Percentiles rank a stretch among this genome's conserved stretches.
These are phyloP conservation scores for Alaudala cheleensis DNA, from an alignment of 2,113 vertebrate species.

Conservation along the genomic window DNA sequence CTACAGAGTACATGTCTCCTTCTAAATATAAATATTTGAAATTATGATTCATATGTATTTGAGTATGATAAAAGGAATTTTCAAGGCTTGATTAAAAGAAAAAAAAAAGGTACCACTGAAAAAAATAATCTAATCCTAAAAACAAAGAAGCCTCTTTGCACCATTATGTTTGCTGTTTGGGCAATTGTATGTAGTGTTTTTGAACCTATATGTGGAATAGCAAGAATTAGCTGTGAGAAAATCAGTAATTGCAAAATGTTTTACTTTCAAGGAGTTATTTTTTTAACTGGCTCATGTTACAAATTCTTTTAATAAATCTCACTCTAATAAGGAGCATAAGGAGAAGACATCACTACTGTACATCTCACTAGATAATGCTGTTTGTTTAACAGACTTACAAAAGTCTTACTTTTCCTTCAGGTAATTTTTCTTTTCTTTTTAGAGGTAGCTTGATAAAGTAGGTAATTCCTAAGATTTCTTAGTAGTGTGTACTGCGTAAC, in stretches of 20 bases:
- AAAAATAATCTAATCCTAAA: background rate
- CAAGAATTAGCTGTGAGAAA: background rate
- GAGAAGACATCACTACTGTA: background rate
- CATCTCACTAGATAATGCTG: background rate
- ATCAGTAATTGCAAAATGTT: background rate
- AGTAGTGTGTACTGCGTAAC: background rate
- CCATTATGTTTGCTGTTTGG: background rate
- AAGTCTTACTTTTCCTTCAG: background rate
- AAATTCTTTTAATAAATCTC: background rate
- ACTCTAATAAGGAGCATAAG: background rate
- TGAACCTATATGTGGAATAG: background rate
- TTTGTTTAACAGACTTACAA: background rate
- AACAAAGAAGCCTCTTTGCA: background rate
- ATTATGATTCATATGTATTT: background rate
- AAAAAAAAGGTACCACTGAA: background rate
- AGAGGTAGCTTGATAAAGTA: background rate
- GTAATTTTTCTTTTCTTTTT: background rate
- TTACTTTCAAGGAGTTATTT: rapidly evolving
- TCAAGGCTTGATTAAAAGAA: background rate
- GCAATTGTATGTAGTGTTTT: background rate
- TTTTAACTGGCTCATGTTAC: background rate
- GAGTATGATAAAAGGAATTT: conserved; percentile 12
- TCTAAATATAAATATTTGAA: conserved; percentile 45
- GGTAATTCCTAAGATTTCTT: background rate
- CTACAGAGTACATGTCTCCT: background rate